Percentiles rank a stretch among this genome's conserved stretches.
These are phyloP conservation scores for Lepetodrilus schrolli DNA, from an alignment of 2,888 invertebrate species.

Conservation along the genomic window DNA sequence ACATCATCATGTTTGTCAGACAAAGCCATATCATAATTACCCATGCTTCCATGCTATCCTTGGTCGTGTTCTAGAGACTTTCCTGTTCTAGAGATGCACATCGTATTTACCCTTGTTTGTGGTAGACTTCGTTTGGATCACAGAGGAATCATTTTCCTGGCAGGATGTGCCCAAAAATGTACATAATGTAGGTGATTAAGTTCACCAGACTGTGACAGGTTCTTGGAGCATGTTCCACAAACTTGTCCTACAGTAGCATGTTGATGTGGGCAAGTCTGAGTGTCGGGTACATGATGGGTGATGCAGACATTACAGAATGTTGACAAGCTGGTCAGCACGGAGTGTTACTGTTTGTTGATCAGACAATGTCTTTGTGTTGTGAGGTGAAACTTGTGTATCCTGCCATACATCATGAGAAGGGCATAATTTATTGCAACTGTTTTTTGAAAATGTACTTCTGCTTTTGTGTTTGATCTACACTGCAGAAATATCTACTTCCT, in stretches of 20 bases:
- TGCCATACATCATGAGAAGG: neutral
- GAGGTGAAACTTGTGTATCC: neutral
- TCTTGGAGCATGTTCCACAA: neutral
- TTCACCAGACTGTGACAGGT: neutral
- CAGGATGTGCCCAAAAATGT: neutral
- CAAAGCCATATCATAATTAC: neutral
- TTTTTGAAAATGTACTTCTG: neutral
- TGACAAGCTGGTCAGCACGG: neutral
- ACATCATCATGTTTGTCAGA: neutral
- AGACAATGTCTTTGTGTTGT: neutral
- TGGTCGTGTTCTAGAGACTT: no score
- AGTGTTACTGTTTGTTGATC: no score
- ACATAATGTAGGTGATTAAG: neutral
- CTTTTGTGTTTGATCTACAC: neutral
- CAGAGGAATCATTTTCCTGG: neutral
- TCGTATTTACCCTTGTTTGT: neutral
- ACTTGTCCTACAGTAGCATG: no score
- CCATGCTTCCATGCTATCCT: neutral
- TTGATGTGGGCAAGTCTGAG: no score
- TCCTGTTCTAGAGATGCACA: neutral
- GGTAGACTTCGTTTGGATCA: neutral
- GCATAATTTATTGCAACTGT: slow-evolving; percentile 17
- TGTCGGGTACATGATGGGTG: neutral
- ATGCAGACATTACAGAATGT: neutral
- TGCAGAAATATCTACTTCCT: slow-evolving; percentile 1